phyloP scores from a whole-genome alignment of 2,888 invertebrate species.

The Rhaphigaster nebulosa region DNA sequence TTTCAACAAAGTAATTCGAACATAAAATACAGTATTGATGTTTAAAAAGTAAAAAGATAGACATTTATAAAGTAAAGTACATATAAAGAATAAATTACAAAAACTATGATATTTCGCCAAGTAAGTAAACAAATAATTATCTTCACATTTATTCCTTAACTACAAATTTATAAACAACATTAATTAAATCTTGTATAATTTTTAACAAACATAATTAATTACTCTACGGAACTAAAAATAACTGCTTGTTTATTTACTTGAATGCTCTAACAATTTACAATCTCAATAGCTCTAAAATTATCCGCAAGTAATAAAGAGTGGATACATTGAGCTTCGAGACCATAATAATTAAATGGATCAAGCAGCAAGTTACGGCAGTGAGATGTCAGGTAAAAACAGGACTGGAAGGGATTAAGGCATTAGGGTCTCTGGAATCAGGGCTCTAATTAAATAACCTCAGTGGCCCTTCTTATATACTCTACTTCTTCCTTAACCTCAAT shows the following conservation, averaged over 20 bases:
- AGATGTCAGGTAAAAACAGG: slow-evolving; percentile 19
- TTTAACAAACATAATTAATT: too few species aligned
- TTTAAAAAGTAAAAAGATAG: too few species aligned
- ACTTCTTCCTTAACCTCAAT: neutral
- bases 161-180: too few species aligned
- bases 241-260: neutral
- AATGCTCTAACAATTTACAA: neutral
- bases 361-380: neutral
- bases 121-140: too few species aligned
- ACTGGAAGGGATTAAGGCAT: slow-evolving; percentile 28
- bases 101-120: too few species aligned
- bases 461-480: neutral
- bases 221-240: too few species aligned
- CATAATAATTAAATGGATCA: neutral
- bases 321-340: neutral
- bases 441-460: slow-evolving; percentile 44
- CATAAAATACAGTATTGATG: too few species aligned
- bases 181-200: too few species aligned
- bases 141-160: too few species aligned
- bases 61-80: too few species aligned
- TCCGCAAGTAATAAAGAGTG: neutral
- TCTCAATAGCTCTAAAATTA: neutral
- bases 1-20: too few species aligned
- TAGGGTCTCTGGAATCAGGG: slow-evolving; percentile 28
- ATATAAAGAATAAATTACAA: too few species aligned